phyloP scores from a whole-genome alignment of 2,797 vertebrate species.

The Yasuhikotakia modesta region DNA sequence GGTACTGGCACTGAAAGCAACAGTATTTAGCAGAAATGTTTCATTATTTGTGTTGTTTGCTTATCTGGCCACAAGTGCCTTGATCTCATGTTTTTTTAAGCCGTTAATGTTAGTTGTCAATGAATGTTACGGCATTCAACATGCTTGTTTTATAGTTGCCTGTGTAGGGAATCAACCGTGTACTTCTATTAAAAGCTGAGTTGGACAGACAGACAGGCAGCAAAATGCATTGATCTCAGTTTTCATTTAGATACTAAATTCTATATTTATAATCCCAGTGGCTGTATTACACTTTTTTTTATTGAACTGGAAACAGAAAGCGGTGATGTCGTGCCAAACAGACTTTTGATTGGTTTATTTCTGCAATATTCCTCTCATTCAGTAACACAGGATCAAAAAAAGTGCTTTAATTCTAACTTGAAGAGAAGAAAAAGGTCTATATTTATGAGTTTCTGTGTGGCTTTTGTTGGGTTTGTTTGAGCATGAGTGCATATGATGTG shows the following conservation, averaged over 20 bases:
- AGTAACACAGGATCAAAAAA: conserved; percentile 23
- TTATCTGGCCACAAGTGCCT: conserved; percentile 58
- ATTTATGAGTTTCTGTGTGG: conserved; percentile 38
- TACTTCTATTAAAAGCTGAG: neutral
- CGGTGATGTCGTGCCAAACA: conserved; percentile 33
- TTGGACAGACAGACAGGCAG: neutral
- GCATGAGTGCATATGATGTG: conserved; percentile 10
- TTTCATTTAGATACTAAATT: conserved; percentile 14
- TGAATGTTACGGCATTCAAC: conserved; percentile 3
- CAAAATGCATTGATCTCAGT: conserved; percentile 15
- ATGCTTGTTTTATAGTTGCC: conserved; percentile 11
- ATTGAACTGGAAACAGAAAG: conserved; percentile 37
- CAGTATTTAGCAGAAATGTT: conserved; percentile 30
- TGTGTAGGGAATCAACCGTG: neutral
- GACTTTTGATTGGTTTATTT: neutral
- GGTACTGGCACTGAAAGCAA: conserved; percentile 41
- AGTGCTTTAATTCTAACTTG: conserved; percentile 44
- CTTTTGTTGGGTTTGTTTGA: too few species aligned
- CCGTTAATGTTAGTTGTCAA: conserved; percentile 1
- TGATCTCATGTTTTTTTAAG: conserved; percentile 11
- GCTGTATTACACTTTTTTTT: conserved; percentile 10
- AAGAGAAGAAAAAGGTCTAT: conserved; percentile 33
- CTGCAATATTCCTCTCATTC: conserved; percentile 21
- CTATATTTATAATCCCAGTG: conserved; percentile 47
- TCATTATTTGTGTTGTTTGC: conserved; percentile 16